Conservation (phyloP, 2,797 vertebrate species). For the Heterohyrax brucei region DNA sequence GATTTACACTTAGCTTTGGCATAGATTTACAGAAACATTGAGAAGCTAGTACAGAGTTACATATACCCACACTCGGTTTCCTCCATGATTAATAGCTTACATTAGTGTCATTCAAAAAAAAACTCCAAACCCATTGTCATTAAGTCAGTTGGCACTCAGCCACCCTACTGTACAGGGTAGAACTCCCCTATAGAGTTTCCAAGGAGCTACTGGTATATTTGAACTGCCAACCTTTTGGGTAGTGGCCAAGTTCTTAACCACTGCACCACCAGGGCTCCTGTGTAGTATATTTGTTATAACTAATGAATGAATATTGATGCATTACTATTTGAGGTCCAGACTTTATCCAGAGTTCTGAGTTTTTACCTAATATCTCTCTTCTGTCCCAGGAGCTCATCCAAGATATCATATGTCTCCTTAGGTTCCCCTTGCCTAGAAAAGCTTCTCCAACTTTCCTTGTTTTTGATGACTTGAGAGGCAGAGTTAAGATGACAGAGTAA, state of each 20-base stretch:
- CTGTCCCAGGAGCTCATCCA: not conserved
- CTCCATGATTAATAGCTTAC: not conserved
- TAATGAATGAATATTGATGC: not conserved
- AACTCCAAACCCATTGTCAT: too few species aligned
- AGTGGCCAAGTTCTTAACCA: too few species aligned
- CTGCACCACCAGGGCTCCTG: too few species aligned
- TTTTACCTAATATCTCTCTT: not conserved
- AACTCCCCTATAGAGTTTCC: too few species aligned
- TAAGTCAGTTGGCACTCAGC: too few species aligned
- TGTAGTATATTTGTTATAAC: not conserved
- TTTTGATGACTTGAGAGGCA: slow-evolving; percentile 21
- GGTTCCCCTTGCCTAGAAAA: not conserved
- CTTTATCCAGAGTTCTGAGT: not conserved
- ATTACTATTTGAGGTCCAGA: not conserved
- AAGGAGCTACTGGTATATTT: too few species aligned
- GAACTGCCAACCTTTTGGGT: too few species aligned
- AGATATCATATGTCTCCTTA: slow-evolving; percentile 7
- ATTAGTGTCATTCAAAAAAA: not conserved
- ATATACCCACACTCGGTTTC: not conserved
- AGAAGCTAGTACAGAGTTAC: not conserved
- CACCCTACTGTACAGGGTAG: too few species aligned
- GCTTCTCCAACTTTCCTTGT: slow-evolving; percentile 54
- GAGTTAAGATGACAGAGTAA: too few species aligned
- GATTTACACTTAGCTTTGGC: not conserved
- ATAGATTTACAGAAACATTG: slow-evolving; percentile 33